Evolutionary conservation across 2,797 vertebrate species (phyloP).

Genomic region (Mormyrus proboscirostris): DNA sequence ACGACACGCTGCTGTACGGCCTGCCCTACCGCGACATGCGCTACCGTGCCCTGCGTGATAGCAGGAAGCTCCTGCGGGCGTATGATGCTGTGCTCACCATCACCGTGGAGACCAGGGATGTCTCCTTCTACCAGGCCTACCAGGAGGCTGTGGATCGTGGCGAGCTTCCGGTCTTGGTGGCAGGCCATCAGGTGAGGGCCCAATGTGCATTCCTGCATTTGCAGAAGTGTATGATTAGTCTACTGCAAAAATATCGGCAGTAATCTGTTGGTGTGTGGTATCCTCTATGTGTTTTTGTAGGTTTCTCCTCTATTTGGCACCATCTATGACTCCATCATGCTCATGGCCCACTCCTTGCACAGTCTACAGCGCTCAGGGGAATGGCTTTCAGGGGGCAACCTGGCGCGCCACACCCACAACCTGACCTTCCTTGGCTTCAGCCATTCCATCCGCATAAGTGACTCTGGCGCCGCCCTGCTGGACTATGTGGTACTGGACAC

Average conservation of each 20-base stretch:
- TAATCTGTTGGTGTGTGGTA: neutral
- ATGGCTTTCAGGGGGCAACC: conserved; percentile 61
- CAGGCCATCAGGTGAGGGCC: conserved; percentile 53
- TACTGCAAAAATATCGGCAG: neutral
- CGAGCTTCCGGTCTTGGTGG: conserved; percentile 53
- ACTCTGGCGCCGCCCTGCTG: conserved; percentile 50
- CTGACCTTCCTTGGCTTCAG: conserved; percentile 66
- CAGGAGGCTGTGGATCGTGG: conserved; percentile 55
- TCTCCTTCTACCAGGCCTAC: conserved; percentile 64
- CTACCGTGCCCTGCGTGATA: conserved; percentile 53
- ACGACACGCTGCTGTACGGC: conserved; percentile 71
- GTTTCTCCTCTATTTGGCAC: conserved; percentile 74
- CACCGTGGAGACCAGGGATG: conserved; percentile 58
- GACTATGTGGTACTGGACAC: conserved; percentile 70
- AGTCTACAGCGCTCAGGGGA: conserved; percentile 39
- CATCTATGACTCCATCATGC: conserved; percentile 66
- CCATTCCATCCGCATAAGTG: conserved; percentile 55
- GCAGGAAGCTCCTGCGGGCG: conserved; percentile 60
- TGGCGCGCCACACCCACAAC: conserved; percentile 52
- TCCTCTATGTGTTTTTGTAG: conserved; percentile 36
- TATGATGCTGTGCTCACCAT: conserved; percentile 70
- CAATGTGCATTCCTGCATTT: neutral
- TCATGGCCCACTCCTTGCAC: conserved; percentile 65
- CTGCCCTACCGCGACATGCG: conserved; percentile 59
- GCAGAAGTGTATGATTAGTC: neutral